Percentiles rank a stretch among this genome's conserved stretches.
phyloP scores from a whole-genome alignment of 2,888 invertebrate genomes.

The Hirtodrosophila duncani region DNA sequence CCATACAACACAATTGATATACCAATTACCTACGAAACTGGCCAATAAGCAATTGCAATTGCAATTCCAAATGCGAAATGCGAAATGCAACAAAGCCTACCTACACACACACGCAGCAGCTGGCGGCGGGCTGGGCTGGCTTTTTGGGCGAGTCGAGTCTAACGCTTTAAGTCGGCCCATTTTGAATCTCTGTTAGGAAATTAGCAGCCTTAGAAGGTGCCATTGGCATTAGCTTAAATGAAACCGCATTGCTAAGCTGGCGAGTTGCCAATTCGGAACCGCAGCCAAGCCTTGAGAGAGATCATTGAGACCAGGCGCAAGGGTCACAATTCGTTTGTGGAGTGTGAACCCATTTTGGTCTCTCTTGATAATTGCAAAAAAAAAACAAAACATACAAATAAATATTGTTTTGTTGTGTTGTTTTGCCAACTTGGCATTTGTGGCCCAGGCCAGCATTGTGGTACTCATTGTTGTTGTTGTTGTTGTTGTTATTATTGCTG shows the following conservation, averaged over 20 bases:
- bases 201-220: conserved; percentile 62
- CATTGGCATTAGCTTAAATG: conserved; percentile 29
- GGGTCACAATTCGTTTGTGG: conserved; percentile 63
- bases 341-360: conserved; percentile 45
- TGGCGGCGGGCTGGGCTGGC: too few species aligned
- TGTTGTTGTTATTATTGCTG: conserved; percentile 1
- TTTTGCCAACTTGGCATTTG: background rate
- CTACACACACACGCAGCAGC: conserved; percentile 37
- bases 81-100: too few species aligned
- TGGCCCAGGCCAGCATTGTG: conserved; percentile 4
- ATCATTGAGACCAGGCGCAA: conserved; percentile 25
- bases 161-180: too few species aligned
- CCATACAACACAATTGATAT: conserved; percentile 73
- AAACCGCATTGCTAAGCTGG: conserved; percentile 10
- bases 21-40: conserved; percentile 60
- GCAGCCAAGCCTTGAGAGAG: conserved; percentile 15
- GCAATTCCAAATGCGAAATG: background rate
- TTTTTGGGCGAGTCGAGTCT: too few species aligned
- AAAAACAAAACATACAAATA: background rate
- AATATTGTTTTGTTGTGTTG: background rate
- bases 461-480: conserved; percentile 15
- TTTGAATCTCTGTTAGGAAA: conserved; percentile 49
- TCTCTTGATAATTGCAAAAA: background rate
- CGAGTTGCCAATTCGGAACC: conserved; percentile 5
- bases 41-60: conserved; percentile 15